phyloP scores from a whole-genome alignment of 1,140 invertebrate genomes.

The Atopsyche davidsoni region DNA sequence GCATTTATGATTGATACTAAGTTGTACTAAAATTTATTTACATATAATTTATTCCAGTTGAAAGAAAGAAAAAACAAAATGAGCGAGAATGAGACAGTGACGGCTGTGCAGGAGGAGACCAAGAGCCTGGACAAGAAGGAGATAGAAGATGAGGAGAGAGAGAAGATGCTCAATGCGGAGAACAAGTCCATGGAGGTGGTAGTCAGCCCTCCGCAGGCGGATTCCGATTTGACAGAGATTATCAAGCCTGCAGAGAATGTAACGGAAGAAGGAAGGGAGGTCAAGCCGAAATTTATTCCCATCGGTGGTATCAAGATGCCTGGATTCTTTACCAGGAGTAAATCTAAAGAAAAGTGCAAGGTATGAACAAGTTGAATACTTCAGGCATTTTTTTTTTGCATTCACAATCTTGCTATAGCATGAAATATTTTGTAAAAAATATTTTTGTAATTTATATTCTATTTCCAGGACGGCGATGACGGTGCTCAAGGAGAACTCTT shows the following conservation, averaged over 20 bases:
- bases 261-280: slow-evolving; percentile 60
- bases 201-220: slow-evolving; percentile 34
- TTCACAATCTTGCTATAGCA: slow-evolving; percentile 31
- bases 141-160: slow-evolving; percentile 64
- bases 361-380: slow-evolving; percentile 32
- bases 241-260: slow-evolving; percentile 51
- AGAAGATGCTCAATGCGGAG: slow-evolving; percentile 63
- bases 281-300: slow-evolving; percentile 72
- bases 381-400: slow-evolving; percentile 16
- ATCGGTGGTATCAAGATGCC: slow-evolving; percentile 79
- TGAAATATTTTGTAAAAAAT: slow-evolving; percentile 30
- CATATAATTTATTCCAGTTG: neutral
- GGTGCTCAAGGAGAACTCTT: slow-evolving; percentile 42
- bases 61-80: slow-evolving; percentile 4
- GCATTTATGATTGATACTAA: too few relatives aligned
- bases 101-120: slow-evolving; percentile 38
- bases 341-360: slow-evolving; percentile 64
- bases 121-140: slow-evolving; percentile 64
- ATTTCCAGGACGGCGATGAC: slow-evolving; percentile 35
- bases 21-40: neutral
- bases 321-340: slow-evolving; percentile 69
- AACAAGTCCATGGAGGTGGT: slow-evolving; percentile 45
- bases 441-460: neutral
- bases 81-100: slow-evolving; percentile 19
- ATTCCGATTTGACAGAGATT: slow-evolving; percentile 44